Evolutionary conservation across 2,113 vertebrate species (phyloP).

Genomic region (Riparia riparia): DNA sequence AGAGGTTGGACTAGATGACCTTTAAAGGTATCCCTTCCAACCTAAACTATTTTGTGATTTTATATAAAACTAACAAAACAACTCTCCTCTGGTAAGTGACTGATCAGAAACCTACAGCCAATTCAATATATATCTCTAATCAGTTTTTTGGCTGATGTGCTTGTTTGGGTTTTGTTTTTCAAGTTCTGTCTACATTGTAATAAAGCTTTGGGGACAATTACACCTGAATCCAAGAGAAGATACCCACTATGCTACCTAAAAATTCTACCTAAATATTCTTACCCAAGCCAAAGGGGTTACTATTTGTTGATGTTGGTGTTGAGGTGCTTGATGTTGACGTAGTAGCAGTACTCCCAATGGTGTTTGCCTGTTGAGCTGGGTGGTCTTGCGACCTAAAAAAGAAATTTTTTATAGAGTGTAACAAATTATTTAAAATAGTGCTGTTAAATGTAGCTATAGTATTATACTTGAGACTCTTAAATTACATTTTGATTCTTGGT

Average conservation of each 20-base stretch:
- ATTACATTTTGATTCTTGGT: not conserved
- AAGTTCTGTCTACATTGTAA: not conserved
- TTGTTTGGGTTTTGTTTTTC: not conserved
- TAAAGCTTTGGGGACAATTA: not conserved
- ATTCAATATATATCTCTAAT: not conserved
- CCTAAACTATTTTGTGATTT: not conserved
- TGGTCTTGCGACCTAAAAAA: conserved; percentile 78
- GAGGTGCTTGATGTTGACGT: conserved; percentile 76
- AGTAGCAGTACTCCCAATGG: conserved; percentile 65
- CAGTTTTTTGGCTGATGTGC: not conserved
- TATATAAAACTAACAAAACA: not conserved
- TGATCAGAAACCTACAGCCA: not conserved
- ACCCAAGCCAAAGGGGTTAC: conserved; percentile 81
- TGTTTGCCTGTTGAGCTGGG: conserved; percentile 73
- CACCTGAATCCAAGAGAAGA: not conserved
- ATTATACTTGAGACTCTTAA: not conserved
- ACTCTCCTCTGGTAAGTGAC: not conserved
- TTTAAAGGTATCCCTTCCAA: not conserved
- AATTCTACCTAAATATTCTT: conserved; percentile 35
- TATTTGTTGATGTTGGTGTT: conserved; percentile 75
- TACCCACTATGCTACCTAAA: not conserved
- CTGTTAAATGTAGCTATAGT: not conserved
- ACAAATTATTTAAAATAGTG: not conserved
- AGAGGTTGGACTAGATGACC: not conserved
- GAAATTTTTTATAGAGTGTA: not conserved